Conservation (phyloP, 92 coral and sea anemone genomes). For the Zoanthus solanderi region DNA sequence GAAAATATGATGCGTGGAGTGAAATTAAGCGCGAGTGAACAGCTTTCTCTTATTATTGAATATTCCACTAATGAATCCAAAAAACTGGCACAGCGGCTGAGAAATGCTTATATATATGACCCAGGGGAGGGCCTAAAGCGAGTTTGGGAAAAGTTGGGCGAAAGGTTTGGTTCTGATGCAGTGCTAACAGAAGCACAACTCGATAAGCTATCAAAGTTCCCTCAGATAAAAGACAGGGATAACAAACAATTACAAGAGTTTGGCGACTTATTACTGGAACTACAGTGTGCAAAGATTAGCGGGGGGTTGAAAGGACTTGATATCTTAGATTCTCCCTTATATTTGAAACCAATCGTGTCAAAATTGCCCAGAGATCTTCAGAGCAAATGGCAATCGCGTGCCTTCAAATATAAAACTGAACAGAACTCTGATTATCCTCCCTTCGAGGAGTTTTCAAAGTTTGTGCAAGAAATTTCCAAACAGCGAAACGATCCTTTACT, state of each 20-base stretch:
- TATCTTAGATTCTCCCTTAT: conserved; percentile 60
- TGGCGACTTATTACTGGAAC: conserved; percentile 64
- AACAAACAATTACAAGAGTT: conserved; percentile 63
- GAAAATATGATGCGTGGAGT: conserved; percentile 65
- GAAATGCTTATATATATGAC: conserved; percentile 60
- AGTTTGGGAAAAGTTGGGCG: conserved; percentile 63
- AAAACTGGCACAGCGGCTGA: conserved; percentile 59
- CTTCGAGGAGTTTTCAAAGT: conserved; percentile 57
- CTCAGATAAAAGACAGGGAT: conserved; percentile 52
- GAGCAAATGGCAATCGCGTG: conserved; percentile 72
- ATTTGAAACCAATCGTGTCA: conserved; percentile 37
- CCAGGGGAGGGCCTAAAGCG: conserved; percentile 60
- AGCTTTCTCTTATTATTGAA: conserved; percentile 63
- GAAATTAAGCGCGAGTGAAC: conserved; percentile 58
- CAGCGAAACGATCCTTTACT: conserved; percentile 71
- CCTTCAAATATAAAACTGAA: conserved; percentile 41
- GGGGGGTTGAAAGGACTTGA: conserved; percentile 69
- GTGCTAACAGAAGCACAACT: conserved; percentile 69
- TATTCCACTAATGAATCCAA: conserved; percentile 55
- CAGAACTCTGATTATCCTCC: conserved; percentile 64
- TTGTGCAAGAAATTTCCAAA: conserved; percentile 56
- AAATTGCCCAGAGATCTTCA: conserved; percentile 68
- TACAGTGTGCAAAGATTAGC: conserved; percentile 66
- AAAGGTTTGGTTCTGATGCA: conserved; percentile 66
- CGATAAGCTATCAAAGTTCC: conserved; percentile 46